phyloP scores from a whole-genome alignment of 2,888 invertebrate genomes.

The Caenorhabditis sp. region DNA sequence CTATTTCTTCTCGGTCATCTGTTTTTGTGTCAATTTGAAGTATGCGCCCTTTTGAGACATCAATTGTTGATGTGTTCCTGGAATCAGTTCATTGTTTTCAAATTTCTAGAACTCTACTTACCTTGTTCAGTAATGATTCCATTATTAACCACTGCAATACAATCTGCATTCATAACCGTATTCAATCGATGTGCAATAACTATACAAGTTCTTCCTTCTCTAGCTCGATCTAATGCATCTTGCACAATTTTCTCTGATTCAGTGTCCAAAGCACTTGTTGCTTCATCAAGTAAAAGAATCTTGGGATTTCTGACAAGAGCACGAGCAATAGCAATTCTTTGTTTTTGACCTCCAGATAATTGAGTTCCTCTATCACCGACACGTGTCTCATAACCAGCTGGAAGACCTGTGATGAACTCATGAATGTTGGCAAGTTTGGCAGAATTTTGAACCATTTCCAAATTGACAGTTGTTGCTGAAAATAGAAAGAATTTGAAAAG shows the following conservation, averaged over 20 bases:
- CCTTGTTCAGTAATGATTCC: constrained; percentile 76
- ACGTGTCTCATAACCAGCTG: constrained; percentile 71
- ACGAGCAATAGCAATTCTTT: constrained; percentile 73
- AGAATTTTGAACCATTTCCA: constrained; percentile 70
- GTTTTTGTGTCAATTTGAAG: constrained; percentile 56
- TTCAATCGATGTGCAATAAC: constrained; percentile 74
- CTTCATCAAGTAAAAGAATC: constrained; percentile 71
- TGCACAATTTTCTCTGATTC: constrained; percentile 77
- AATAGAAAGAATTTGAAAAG: too few species aligned
- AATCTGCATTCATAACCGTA: constrained; percentile 72
- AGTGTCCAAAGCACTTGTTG: constrained; percentile 57
- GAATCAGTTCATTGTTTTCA: constrained; percentile 19
- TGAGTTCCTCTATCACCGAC: constrained; percentile 72
- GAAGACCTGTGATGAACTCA: constrained; percentile 72
- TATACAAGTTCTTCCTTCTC: constrained; percentile 72
- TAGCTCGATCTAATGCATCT: constrained; percentile 80
- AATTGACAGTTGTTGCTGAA: constrained; percentile 61
- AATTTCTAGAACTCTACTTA: constrained; percentile 5
- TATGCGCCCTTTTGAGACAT: constrained; percentile 53
- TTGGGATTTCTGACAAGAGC: constrained; percentile 72
- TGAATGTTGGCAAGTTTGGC: constrained; percentile 73
- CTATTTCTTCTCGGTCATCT: constrained; percentile 40
- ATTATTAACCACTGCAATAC: constrained; percentile 56
- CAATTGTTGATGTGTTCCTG: constrained; percentile 58
- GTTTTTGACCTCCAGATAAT: constrained; percentile 73